A percentile compares a stretch with the other conserved stretches of the same genome.
These are phyloP conservation scores for Centropristis striata DNA, from an alignment of 2,113 vertebrate species.

Conservation along the genomic window DNA sequence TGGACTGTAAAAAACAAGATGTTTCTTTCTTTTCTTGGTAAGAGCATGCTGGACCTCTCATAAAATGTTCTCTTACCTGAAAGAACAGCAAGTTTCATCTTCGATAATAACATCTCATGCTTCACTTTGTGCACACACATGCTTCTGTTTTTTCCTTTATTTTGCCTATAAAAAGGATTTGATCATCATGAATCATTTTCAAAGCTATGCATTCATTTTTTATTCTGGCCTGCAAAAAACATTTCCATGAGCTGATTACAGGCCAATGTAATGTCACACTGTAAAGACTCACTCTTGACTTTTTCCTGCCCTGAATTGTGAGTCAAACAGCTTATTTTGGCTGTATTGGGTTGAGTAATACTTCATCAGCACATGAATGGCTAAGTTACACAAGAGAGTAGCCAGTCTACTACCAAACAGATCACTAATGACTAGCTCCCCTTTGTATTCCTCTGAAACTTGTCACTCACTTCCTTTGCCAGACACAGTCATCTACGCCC, in stretches of 20 bases:
- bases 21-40: no score
- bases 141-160: no score
- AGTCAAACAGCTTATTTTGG: not conserved
- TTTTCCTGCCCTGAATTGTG: not conserved
- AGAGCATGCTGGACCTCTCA: no score
- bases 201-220: not conserved
- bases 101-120: no score
- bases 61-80: no score
- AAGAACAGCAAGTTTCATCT: no score
- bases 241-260: no score
- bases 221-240: not conserved
- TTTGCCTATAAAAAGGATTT: not conserved
- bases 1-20: no score
- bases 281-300: not conserved
- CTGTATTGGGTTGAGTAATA: constrained; percentile 5
- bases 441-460: constrained; percentile 31
- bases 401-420: constrained; percentile 7
- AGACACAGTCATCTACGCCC: not conserved
- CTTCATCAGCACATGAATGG: constrained; percentile 50
- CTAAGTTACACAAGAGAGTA: constrained; percentile 38
- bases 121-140: no score
- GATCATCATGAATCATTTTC: not conserved
- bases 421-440: constrained; percentile 17
- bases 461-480: constrained; percentile 16
- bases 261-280: no score